These are phyloP conservation scores for Zaprionus bogoriensis DNA, from an alignment of 2,888 invertebrate species.

Conservation along the genomic window DNA sequence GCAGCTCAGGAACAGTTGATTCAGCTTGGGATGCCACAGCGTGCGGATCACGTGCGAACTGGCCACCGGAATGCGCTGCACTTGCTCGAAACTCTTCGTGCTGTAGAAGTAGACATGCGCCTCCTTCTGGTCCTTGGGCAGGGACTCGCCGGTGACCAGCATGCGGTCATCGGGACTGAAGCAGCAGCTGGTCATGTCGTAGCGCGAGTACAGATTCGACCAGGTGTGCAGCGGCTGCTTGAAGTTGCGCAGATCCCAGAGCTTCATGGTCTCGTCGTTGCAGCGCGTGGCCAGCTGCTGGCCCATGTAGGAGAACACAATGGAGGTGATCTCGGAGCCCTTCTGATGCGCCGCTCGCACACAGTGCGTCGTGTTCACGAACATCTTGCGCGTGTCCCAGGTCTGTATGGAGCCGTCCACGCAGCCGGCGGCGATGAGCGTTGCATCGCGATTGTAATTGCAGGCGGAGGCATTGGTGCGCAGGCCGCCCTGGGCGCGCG, in stretches of 20 bases:
- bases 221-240: conserved; percentile 90
- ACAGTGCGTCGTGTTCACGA: conserved; percentile 92
- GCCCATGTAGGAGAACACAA: conserved; percentile 95
- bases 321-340: conserved; percentile 91
- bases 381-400: conserved; percentile 97
- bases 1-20: conserved; percentile 96
- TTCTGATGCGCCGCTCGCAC: conserved; percentile 91
- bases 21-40: conserved; percentile 98
- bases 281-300: conserved; percentile 89
- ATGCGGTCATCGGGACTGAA: conserved; percentile 95
- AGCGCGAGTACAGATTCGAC: conserved; percentile 90
- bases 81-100: conserved; percentile 88
- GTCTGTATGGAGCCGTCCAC: conserved; percentile 94
- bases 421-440: conserved; percentile 94
- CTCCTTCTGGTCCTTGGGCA: conserved; percentile 86
- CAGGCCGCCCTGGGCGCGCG: conserved; percentile 92
- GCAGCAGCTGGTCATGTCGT: conserved; percentile 90
- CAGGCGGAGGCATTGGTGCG: conserved; percentile 93
- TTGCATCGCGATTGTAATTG: conserved; percentile 92
- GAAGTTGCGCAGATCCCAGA: conserved; percentile 95
- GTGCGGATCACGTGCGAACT: conserved; percentile 93
- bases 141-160: conserved; percentile 93
- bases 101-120: conserved; percentile 92
- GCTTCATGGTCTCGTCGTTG: conserved; percentile 95
- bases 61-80: conserved; percentile 89